Base-by-base conservation (phyloP, 2,888 invertebrate species). In the Epinotia ramella region DNA sequence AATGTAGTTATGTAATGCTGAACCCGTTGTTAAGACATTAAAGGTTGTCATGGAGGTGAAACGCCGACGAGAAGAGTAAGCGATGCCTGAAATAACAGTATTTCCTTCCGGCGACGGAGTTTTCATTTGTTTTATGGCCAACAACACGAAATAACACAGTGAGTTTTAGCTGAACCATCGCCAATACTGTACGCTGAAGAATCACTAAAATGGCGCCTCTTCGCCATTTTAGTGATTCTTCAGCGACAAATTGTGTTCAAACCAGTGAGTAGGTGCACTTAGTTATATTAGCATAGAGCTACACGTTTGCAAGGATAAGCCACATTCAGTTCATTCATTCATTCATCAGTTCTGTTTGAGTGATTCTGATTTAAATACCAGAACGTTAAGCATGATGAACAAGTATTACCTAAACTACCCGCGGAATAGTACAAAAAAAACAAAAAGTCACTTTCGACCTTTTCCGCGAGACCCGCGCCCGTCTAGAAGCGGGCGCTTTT, bases 401-500 rank as follows among this genome's bases (percentile, higher is more conserved):
- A 5, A 5, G 6, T 6, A 49, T 16, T 49, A n/a, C 1, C 7
- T 11, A 57, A 57, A 7, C 11, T 20, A 57, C 62, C n/a, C 12
- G 56, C 46, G 13, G 2, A n/a, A 13, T 49, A 49, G 49, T 49
- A 3, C 73, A 67, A 76, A 59, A 60, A 59, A 49, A 73, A 33
- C 65, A 33, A 33, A 33, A 7, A n/a, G 53, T 81, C 91, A 89
- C 81, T 79, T 84, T 76, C 87, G 57, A 72, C 81, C 44, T 82
- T 87, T 59, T 84, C 13, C 79, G 7, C 16, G 73, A 75, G 78
- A 83, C 79, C 79, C 81, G 85, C 88, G 88, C 83, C 92, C 91
- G 94, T 94, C 94, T 94, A 92, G 93, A 92, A 93, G 91, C 94
- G 94, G 92, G 90, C 91, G 91, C 91, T 93, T 94, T 94, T 94